Conservation (phyloP, 2,888 invertebrate species). For the Nymphalis urticae region DNA sequence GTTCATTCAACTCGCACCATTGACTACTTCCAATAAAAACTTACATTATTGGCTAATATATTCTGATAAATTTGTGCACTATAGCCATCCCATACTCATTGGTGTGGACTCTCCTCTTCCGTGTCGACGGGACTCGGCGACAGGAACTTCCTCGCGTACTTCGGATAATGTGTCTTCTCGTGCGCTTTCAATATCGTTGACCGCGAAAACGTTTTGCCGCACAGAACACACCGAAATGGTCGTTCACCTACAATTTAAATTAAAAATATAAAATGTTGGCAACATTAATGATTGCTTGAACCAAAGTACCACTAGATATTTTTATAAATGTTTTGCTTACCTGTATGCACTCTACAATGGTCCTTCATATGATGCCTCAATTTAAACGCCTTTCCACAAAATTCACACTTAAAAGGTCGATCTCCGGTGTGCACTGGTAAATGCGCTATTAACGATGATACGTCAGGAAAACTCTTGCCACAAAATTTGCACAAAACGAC, state of each 20-base stretch:
- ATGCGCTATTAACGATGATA: constrained; percentile 92
- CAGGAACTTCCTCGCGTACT: constrained; percentile 93
- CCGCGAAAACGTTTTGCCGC: constrained; percentile 94
- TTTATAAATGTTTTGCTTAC: constrained; percentile 62
- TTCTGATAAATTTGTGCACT: constrained; percentile 58
- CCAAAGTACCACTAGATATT: not conserved
- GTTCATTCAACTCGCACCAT: constrained; percentile 70
- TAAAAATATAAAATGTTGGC: not conserved
- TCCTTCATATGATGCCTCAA: constrained; percentile 96
- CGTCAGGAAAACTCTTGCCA: constrained; percentile 95
- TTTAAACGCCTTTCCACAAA: constrained; percentile 96
- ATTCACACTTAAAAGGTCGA: constrained; percentile 95
- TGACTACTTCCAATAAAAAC: constrained; percentile 62
- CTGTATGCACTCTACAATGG: constrained; percentile 95
- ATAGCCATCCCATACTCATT: constrained; percentile 64
- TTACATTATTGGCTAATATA: constrained; percentile 55
- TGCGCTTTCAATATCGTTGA: constrained; percentile 95
- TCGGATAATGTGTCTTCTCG: constrained; percentile 95
- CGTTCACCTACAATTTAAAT: constrained; percentile 84
- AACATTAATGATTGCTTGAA: not conserved
- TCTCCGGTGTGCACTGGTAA: constrained; percentile 95
- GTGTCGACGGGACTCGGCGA: constrained; percentile 93
- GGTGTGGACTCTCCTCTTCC: constrained; percentile 90
- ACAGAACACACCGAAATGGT: constrained; percentile 93
- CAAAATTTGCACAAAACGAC: constrained; percentile 95